phyloP scores from a whole-genome alignment of 2,113 vertebrate species.

The Paramormyrops kingsleyae region DNA sequence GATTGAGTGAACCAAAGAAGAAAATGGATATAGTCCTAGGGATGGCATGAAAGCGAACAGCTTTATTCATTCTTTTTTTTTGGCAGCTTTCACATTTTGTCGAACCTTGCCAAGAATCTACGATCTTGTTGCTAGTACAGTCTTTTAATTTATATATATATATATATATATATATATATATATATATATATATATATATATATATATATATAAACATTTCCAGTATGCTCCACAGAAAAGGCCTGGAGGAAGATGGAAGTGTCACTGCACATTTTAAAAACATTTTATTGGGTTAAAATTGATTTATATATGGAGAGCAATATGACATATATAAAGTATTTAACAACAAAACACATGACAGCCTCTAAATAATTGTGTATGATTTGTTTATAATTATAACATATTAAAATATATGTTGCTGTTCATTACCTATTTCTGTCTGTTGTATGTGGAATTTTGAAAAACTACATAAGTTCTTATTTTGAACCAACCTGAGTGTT shows the following conservation, averaged over 20 bases:
- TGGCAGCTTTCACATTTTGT: slow-evolving; percentile 43
- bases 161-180: too few species aligned
- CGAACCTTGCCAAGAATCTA: slow-evolving; percentile 31
- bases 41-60: slow-evolving; percentile 20
- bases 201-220: neutral
- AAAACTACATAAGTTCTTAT: neutral
- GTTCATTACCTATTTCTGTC: neutral
- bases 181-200: too few species aligned
- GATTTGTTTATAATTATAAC: neutral
- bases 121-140: slow-evolving; percentile 40
- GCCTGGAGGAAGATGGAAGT: neutral
- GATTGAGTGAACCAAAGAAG: slow-evolving; percentile 41
- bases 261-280: neutral
- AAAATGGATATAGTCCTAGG: neutral
- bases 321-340: neutral
- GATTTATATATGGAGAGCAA: neutral
- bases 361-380: neutral
- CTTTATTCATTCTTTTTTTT: slow-evolving; percentile 44
- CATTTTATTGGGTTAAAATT: neutral
- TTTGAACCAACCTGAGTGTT: neutral
- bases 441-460: neutral
- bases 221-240: neutral
- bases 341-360: neutral
- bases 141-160: neutral
- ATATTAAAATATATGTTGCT: neutral